phyloP scores from a whole-genome alignment of 2,888 invertebrate genomes.

The Halictus ligatus region DNA sequence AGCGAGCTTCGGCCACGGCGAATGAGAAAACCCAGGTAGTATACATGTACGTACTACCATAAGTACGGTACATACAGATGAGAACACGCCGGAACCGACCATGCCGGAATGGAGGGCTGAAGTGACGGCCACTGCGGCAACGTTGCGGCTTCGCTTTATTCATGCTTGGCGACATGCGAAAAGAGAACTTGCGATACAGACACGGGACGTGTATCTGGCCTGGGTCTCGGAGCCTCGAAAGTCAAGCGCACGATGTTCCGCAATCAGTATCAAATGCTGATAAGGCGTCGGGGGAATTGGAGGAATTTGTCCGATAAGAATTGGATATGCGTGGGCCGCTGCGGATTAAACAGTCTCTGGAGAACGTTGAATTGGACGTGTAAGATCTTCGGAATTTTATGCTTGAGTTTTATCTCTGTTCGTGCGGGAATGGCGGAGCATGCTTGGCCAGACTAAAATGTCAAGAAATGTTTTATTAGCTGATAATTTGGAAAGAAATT shows the following conservation, averaged over 20 bases:
- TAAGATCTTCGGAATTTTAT: not conserved
- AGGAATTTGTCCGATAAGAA: not conserved
- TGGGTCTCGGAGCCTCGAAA: not conserved
- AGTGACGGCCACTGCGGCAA: constrained; percentile 44
- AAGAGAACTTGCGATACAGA: not conserved
- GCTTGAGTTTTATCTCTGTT: not conserved
- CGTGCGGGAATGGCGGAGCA: not conserved
- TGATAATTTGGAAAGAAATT: not conserved
- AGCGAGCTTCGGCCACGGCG: constrained; percentile 19
- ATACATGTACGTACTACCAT: not conserved
- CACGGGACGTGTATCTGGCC: not conserved
- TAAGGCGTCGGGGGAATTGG: not conserved
- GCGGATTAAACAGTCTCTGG: not conserved
- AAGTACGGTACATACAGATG: constrained; percentile 21
- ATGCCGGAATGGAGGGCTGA: constrained; percentile 33
- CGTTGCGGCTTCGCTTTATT: constrained; percentile 72
- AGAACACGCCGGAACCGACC: constrained; percentile 57
- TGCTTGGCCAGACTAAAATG: not conserved
- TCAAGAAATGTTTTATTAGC: not conserved
- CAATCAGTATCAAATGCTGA: not conserved
- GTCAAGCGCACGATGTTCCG: not conserved
- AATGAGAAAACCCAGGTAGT: constrained; percentile 30
- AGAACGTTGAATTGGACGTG: not conserved
- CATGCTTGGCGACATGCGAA: constrained; percentile 70
- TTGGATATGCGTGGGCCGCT: not conserved